Percentiles rank a stretch among this genome's conserved stretches.
phyloP scores from a whole-genome alignment of 2,888 invertebrate genomes.

The Pteria penguin region DNA sequence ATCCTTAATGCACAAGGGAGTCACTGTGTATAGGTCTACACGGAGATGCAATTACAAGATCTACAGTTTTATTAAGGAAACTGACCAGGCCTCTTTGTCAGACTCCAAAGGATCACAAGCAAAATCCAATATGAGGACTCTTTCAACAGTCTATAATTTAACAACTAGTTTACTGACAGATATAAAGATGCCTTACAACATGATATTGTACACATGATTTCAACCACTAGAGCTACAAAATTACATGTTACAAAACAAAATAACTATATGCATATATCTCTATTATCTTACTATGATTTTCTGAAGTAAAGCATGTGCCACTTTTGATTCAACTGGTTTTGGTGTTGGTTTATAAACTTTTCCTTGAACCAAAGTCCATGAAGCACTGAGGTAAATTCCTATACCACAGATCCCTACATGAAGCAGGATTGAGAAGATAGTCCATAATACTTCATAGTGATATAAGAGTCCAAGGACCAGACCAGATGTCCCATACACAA shows the following conservation, averaged over 20 bases:
- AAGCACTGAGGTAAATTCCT: constrained; percentile 64
- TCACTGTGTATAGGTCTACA: too few relatives aligned
- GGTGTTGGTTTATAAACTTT: constrained; percentile 64
- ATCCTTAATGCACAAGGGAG: too few relatives aligned
- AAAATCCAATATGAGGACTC: too few relatives aligned
- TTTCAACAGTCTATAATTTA: too few relatives aligned
- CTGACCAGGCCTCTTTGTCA: too few relatives aligned
- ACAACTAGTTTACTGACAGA: too few relatives aligned
- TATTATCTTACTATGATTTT: constrained; percentile 71
- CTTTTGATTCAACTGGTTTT: constrained; percentile 49
- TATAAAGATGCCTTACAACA: too few relatives aligned
- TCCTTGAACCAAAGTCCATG: constrained; percentile 67
- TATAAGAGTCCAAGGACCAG: neutral
- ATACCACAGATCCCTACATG: constrained; percentile 45
- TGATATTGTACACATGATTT: too few relatives aligned
- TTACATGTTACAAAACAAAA: neutral
- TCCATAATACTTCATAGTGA: constrained; percentile 16
- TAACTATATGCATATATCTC: neutral
- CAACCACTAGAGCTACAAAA: neutral
- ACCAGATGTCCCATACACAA: neutral
- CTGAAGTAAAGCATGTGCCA: constrained; percentile 55
- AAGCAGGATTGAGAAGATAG: constrained; percentile 46
- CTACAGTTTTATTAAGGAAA: too few relatives aligned
- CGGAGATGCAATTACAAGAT: too few relatives aligned
- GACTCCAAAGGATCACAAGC: too few relatives aligned